phyloP scores from a whole-genome alignment of 2,797 vertebrate species.

The Hybognathus amarus region DNA sequence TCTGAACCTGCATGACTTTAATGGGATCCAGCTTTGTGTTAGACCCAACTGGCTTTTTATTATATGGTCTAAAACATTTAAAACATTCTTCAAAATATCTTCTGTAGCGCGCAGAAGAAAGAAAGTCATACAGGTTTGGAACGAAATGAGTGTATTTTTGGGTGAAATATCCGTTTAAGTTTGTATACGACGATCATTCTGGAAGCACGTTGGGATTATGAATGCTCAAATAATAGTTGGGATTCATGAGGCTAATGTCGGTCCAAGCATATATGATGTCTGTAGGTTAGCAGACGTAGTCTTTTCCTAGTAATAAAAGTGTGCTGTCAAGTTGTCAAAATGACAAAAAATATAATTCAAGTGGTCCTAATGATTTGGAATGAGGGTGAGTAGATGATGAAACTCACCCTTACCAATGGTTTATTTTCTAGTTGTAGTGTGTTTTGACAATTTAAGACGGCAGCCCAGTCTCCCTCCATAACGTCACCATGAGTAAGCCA shows the following conservation, averaged over 20 bases:
- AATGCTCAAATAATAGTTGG: neutral
- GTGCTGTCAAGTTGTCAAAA: neutral
- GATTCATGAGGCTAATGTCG: neutral
- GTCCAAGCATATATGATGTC: neutral
- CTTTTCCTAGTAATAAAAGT: neutral
- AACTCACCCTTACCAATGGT: neutral
- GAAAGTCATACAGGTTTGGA: neutral
- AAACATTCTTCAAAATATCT: neutral
- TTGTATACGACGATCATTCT: neutral
- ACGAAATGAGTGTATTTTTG: neutral
- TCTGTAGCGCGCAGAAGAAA: neutral
- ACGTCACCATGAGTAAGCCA: conserved; percentile 55
- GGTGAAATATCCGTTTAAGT: conserved; percentile 16
- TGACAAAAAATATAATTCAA: neutral
- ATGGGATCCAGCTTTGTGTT: neutral
- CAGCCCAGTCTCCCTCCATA: conserved; percentile 42
- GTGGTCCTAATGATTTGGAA: neutral
- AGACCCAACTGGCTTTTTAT: neutral
- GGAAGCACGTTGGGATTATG: neutral
- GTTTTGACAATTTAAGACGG: conserved; percentile 31
- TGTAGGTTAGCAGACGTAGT: neutral
- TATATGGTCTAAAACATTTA: neutral
- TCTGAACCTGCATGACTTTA: neutral
- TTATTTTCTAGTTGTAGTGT: neutral
- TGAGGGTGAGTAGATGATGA: conserved; percentile 14